A percentile compares a stretch with the other conserved stretches of the same genome.
Conservation (phyloP, 2,113 vertebrate species). For the Callionymus lyra region DNA sequence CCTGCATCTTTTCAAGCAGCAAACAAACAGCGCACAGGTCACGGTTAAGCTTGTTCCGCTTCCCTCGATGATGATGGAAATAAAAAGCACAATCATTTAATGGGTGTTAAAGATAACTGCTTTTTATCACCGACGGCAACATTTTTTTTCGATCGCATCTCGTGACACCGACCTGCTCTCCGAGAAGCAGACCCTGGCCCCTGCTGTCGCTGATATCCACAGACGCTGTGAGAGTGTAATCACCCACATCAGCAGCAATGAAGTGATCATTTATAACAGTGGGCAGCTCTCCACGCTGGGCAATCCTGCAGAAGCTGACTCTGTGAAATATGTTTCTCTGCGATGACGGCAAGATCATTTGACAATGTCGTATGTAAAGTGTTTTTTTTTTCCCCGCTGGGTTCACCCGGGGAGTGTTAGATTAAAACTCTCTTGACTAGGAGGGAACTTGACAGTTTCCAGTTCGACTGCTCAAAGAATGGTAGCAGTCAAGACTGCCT, state of each 20-base stretch:
- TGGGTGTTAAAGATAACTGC: too few species aligned
- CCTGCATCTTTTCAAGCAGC: constrained; percentile 4
- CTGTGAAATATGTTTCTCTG: constrained; percentile 25
- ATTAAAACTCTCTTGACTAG: constrained; percentile 12
- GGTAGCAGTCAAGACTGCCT: too few species aligned
- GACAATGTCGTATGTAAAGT: constrained; percentile 17
- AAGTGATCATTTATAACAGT: constrained; percentile 32
- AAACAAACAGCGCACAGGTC: constrained; percentile 8
- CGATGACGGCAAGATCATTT: not conserved
- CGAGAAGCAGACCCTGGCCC: constrained; percentile 6
- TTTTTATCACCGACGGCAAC: too few species aligned
- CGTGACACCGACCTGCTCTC: constrained; percentile 34
- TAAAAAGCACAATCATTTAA: too few species aligned
- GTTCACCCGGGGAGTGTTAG: constrained; percentile 4
- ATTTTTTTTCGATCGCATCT: constrained; percentile 15
- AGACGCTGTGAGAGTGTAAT: constrained; percentile 25
- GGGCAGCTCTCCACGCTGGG: constrained; percentile 2
- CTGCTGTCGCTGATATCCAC: constrained; percentile 19
- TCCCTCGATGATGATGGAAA: too few species aligned
- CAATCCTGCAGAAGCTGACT: constrained; percentile 7
- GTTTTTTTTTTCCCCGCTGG: constrained; percentile 7
- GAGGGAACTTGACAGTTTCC: constrained; percentile 1
- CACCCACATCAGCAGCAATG: constrained; percentile 33
- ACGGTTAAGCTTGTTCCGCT: too few species aligned
- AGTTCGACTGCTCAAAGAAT: constrained; percentile 2